A percentile compares a stretch with the other conserved stretches of the same genome.
Evolutionary conservation across 2,888 invertebrate genomes (phyloP).

Genomic region (Drosophila emarginata): DNA sequence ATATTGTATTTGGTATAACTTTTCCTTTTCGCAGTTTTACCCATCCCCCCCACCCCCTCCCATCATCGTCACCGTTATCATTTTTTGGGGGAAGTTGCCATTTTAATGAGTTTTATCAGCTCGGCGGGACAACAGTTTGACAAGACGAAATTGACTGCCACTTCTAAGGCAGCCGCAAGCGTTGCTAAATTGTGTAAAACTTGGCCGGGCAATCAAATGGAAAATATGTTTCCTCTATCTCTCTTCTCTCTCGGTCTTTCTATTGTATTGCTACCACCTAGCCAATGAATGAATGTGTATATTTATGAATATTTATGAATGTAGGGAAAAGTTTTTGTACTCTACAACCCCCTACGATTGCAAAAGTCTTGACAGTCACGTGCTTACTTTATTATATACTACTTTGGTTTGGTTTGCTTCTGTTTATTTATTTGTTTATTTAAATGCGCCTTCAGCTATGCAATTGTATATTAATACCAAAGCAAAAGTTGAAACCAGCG

Average conservation of each 20-base stretch:
- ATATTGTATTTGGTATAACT: constrained; percentile 22
- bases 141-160: constrained; percentile 66
- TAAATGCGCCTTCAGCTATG: constrained; percentile 75
- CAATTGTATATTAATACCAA: constrained; percentile 76
- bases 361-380: constrained; percentile 10
- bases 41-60: background rate
- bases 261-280: background rate
- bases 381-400: constrained; percentile 1
- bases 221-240: constrained; percentile 65
- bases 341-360: background rate
- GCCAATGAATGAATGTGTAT: constrained; percentile 13
- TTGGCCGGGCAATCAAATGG: constrained; percentile 72
- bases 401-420: constrained; percentile 25
- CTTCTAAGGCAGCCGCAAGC: constrained; percentile 52
- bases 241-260: constrained; percentile 15
- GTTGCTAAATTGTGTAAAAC: constrained; percentile 31
- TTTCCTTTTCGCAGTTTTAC: background rate
- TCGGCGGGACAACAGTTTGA: constrained; percentile 53
- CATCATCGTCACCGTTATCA: constrained; percentile 52
- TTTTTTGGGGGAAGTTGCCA: constrained; percentile 51
- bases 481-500: constrained; percentile 60
- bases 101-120: constrained; percentile 75
- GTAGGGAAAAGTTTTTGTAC: constrained; percentile 65
- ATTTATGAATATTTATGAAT: constrained; percentile 77
- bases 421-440: constrained; percentile 69